A percentile compares a stretch with the other conserved stretches of the same genome.
phyloP scores from a whole-genome alignment of 2,113 vertebrate species.

The Coryphaenoides rupestris region DNA sequence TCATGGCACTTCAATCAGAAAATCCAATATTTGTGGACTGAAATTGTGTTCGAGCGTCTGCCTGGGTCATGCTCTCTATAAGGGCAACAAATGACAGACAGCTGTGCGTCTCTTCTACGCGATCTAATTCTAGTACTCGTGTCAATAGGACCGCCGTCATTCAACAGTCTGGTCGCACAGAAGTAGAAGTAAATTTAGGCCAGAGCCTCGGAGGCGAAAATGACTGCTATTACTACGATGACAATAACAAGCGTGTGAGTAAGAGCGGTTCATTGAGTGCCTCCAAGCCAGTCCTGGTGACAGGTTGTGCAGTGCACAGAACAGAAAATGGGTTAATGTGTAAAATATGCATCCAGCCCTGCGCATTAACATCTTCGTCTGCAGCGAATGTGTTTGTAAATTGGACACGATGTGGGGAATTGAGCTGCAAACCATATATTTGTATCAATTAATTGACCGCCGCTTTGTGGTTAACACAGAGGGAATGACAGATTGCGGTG shows the following conservation, averaged over 20 bases:
- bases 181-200: conserved; percentile 56
- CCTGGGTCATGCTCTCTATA: too few species aligned
- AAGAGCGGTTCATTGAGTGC: conserved; percentile 32
- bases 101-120: conserved; percentile 9
- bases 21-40: conserved; percentile 36
- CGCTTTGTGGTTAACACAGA: background rate
- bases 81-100: conserved; percentile 1
- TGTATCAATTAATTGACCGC: background rate
- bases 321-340: conserved; percentile 27
- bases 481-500: background rate
- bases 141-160: conserved; percentile 28
- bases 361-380: conserved; percentile 21
- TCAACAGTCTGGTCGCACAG: conserved; percentile 31
- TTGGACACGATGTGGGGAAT: conserved; percentile 3
- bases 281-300: conserved; percentile 27
- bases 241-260: conserved; percentile 24
- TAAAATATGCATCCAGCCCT: conserved; percentile 17
- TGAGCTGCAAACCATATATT: background rate
- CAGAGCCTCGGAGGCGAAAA: conserved; percentile 26
- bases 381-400: conserved; percentile 7
- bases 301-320: conserved; percentile 9
- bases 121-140: background rate
- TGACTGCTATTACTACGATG: background rate
- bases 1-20: conserved; percentile 33
- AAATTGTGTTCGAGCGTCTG: conserved; percentile 4